These are phyloP conservation scores for Gallirallus australis DNA, from an alignment of 2,797 vertebrate species.

Conservation along the genomic window DNA sequence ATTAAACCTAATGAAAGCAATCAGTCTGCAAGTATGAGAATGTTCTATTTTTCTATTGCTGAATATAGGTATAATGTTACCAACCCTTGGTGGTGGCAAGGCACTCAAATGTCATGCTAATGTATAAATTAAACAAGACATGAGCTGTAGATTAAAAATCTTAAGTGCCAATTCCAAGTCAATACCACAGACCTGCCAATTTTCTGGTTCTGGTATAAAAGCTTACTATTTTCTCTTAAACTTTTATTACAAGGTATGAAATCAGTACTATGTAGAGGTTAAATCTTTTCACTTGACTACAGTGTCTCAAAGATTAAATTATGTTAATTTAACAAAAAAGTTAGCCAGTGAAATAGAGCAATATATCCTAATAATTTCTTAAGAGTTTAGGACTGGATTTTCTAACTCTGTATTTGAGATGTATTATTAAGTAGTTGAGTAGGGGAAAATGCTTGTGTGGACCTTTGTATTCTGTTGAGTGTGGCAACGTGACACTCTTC, in stretches of 20 bases:
- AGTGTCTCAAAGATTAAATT: slow-evolving; percentile 35
- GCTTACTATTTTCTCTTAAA: slow-evolving; percentile 53
- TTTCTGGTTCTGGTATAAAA: slow-evolving; percentile 37
- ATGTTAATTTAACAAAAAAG: slow-evolving; percentile 39
- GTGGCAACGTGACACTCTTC: not conserved
- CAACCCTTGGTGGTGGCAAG: slow-evolving; percentile 48
- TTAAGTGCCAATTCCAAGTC: slow-evolving; percentile 19
- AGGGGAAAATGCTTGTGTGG: not conserved
- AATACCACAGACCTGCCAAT: not conserved
- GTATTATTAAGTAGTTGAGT: not conserved
- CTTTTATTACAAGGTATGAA: slow-evolving; percentile 32
- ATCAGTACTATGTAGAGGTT: slow-evolving; percentile 29
- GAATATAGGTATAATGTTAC: slow-evolving; percentile 57
- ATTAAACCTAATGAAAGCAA: slow-evolving; percentile 82
- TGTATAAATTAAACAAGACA: slow-evolving; percentile 67
- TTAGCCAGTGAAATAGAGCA: not conserved
- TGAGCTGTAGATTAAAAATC: slow-evolving; percentile 60
- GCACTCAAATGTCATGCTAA: slow-evolving; percentile 32
- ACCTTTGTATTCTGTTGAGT: not conserved
- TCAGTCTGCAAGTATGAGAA: slow-evolving; percentile 66
- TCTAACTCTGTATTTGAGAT: not conserved
- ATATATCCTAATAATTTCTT: not conserved
- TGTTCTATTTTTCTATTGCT: slow-evolving; percentile 60
- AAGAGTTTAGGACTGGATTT: slow-evolving; percentile 4
- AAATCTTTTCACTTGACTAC: slow-evolving; percentile 33